These are phyloP conservation scores for Neoscelio sp. DNA, from an alignment of 2,888 invertebrate species.

Conservation along the genomic window DNA sequence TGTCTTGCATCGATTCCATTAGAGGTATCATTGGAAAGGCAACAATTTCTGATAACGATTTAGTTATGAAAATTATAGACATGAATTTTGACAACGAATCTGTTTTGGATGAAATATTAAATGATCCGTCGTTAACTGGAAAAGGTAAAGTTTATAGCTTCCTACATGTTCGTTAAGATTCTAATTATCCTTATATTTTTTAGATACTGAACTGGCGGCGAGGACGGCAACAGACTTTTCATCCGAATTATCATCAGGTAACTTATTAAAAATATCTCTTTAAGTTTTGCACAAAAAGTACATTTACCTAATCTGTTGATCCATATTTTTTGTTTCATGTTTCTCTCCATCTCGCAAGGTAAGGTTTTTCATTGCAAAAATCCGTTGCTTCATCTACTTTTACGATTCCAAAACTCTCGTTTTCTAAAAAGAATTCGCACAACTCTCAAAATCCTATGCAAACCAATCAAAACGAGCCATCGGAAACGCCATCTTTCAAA, in stretches of 20 bases:
- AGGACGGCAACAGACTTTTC: slow-evolving; percentile 6
- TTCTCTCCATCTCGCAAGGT: slow-evolving; percentile 79
- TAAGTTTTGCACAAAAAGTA: background rate
- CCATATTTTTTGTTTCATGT: slow-evolving; percentile 76
- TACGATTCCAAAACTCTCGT: slow-evolving; percentile 52
- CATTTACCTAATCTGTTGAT: slow-evolving; percentile 35
- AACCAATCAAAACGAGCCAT: background rate
- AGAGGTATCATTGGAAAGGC: slow-evolving; percentile 90
- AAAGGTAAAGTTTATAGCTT: too few relatives aligned
- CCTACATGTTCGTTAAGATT: too few relatives aligned
- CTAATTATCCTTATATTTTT: too few relatives aligned
- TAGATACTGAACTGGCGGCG: slow-evolving; percentile 30
- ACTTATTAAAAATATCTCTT: slow-evolving; percentile 27
- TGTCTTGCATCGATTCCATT: slow-evolving; percentile 93
- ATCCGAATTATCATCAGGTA: slow-evolving; percentile 37
- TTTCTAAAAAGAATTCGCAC: slow-evolving; percentile 24
- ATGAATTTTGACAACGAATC: slow-evolving; percentile 89
- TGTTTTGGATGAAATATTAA: slow-evolving; percentile 90
- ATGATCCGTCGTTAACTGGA: slow-evolving; percentile 79
- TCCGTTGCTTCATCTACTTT: slow-evolving; percentile 44
- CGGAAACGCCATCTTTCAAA: slow-evolving; percentile 5
- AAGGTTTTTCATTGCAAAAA: slow-evolving; percentile 77
- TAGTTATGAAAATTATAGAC: slow-evolving; percentile 89
- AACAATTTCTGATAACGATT: slow-evolving; percentile 88
- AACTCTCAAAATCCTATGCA: slow-evolving; percentile 11